Evolutionary conservation across 2,113 vertebrate species (phyloP), one percentile per base, ranked within the genome.

Genomic region (Tyto alba): DNA sequence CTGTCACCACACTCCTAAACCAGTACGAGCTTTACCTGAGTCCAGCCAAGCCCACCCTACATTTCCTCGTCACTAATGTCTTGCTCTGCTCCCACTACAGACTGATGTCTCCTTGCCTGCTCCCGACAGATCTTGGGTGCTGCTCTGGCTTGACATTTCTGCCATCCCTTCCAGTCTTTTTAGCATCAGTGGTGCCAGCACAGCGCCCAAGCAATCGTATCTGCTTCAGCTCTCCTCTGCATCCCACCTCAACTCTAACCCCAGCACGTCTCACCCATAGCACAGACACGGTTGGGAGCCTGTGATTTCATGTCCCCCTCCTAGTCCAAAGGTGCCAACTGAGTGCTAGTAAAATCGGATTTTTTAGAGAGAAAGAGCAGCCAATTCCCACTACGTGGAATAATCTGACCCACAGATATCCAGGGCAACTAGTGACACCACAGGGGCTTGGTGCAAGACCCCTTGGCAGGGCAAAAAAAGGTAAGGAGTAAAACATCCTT

Each of bases 321-420:
- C 30, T 16, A 48, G 16, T 34, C 26, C 50, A 63, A 85, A 71
- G 38, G 18, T 17, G 7, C 26, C 27, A 52, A 53, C 9, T 36
- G 18, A 77, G 22, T 9, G 1, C 41, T 66, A 73, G 25, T 27
- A 68, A 76, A 17, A 83, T 55, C 36, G 53, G 12, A 45, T 40
- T 83, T 57, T 20, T 38, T 52, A 25, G 30, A 55, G 15, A 32
- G 36, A 38, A 85, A 77, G 16, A 45, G 20, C 17, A 85, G 41
- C 5, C 41, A 66, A 2, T 15, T 32, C 23, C 60, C 1, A 0
- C 20, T 43, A 16, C 0, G 0, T 16, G 9, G 40, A 78, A 76
- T 36, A 78, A 48, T 25, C 20, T 52, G 32, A 55, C 23, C 6
- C 19, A 14, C 8, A 50, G 69, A 43, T 9, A 74, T 19, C 19